phyloP scores from a whole-genome alignment of 2,797 vertebrate genomes.

The Artibeus jamaicensis region DNA sequence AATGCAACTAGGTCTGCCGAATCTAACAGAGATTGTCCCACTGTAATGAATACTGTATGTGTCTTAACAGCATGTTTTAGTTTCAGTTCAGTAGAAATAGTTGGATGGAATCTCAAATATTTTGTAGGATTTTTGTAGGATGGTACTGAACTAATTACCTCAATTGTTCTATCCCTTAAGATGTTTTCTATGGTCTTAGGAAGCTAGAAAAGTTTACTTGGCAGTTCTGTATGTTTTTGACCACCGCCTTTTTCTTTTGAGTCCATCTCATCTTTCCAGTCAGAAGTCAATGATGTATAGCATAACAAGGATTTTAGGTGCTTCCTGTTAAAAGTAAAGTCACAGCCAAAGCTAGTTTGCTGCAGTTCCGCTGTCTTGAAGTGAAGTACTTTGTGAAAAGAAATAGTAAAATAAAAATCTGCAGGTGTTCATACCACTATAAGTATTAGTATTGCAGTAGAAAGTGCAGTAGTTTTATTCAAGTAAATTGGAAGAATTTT shows the following conservation, averaged over 20 bases:
- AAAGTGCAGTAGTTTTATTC: neutral
- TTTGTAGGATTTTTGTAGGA: neutral
- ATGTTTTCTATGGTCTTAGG: neutral
- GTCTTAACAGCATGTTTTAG: neutral
- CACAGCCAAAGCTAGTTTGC: neutral
- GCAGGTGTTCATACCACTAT: neutral
- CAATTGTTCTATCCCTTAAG: neutral
- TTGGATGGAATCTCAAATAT: neutral
- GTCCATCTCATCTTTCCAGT: neutral
- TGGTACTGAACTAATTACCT: neutral
- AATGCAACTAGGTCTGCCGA: neutral
- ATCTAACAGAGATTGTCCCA: neutral
- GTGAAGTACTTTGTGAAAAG: neutral
- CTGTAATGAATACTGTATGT: neutral
- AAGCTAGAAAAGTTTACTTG: neutral
- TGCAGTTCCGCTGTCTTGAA: neutral
- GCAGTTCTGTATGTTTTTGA: neutral
- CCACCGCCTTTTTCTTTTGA: neutral
- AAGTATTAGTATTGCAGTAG: neutral
- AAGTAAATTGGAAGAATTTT: neutral
- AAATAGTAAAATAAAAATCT: neutral
- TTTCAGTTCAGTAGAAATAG: neutral
- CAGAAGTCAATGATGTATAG: neutral
- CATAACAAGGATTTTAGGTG: neutral
- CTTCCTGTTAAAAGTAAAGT: neutral